Percentiles rank a stretch among this genome's conserved stretches.
phyloP scores from a whole-genome alignment of 2,888 invertebrate genomes.

The Aspidiotus destructor region DNA sequence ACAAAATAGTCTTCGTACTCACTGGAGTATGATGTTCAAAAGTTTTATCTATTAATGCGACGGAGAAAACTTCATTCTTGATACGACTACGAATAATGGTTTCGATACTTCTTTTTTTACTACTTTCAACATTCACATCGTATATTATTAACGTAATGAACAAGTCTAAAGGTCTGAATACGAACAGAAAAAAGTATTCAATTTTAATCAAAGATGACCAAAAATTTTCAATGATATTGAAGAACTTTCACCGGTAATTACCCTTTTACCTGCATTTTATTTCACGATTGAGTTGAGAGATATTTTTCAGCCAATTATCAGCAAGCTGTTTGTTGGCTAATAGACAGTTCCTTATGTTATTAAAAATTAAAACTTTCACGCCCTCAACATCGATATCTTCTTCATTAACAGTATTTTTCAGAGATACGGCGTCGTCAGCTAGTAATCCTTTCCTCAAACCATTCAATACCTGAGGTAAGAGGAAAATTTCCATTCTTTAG shows the following conservation, averaged over 20 bases:
- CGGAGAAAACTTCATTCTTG: constrained; percentile 37
- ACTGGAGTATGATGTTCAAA: constrained; percentile 36
- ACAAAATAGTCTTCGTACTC: constrained; percentile 6
- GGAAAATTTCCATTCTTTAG: not conserved
- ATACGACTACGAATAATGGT: constrained; percentile 37
- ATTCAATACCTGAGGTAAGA: constrained; percentile 43
- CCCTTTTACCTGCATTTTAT: constrained; percentile 37
- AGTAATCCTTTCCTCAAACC: constrained; percentile 43
- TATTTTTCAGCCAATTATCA: constrained; percentile 51
- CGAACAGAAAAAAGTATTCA: too few species aligned
- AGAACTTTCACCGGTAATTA: too few species aligned
- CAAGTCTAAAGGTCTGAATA: constrained; percentile 38
- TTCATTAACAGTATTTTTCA: constrained; percentile 1
- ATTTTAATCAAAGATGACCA: not conserved
- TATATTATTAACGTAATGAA: constrained; percentile 38
- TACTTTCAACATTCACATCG: constrained; percentile 35
- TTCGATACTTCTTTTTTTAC: constrained; percentile 37
- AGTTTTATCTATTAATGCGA: constrained; percentile 37
- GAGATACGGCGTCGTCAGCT: constrained; percentile 14
- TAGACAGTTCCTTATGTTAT: constrained; percentile 50
- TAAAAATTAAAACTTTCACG: constrained; percentile 44
- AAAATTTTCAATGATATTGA: not conserved
- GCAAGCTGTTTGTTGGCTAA: constrained; percentile 49
- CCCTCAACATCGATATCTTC: constrained; percentile 14
- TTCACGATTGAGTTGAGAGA: constrained; percentile 46